Base-by-base conservation (phyloP, 2,888 invertebrate species). In the Hoplodrina blanda region DNA sequence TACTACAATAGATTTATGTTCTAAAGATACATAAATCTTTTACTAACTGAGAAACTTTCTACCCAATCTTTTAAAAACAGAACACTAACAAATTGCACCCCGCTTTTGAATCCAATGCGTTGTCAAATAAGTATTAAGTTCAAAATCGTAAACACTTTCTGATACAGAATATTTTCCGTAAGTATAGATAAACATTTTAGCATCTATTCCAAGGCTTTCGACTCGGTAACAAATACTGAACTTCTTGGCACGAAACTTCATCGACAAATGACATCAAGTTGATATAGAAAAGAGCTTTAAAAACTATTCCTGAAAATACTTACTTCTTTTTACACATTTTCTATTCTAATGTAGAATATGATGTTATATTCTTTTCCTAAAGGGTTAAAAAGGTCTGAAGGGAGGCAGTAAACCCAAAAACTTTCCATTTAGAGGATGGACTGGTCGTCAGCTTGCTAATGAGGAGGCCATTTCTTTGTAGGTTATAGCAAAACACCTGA, bases 91-190 rank as follows among this genome's bases (percentile, higher is more conserved):
- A 68, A 57, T 76, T 68, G 55, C 41, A 41, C 4, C 19, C 37
- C 50, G 73, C 37, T 19, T 55, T 61, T 76, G 50, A 52, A 67
- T 61, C n/a, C 37, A 61, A 56, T 61, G 59, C 55, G 50, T 73
- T 75, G 76, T 61, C 60, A 68, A 76, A 75, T 73, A 73, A 69
- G 20, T 75, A 75, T 52, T 49, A 68, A 76, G 69, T 74, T 74
- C n/a, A 19, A 74, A 69, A 69, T 76, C 76, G 69, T 74, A 76
- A 73, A 69, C 49, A 74, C 49, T 62, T 62, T 76, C 62, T 76
- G 53, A 62, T 69, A 69, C 30, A 67, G 49, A 78, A 72, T 62
- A 61, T 78, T 67, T 76, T 61, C 55, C 56, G 30, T 77, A 46
- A 46, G 46, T 46, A 46, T 33, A 65, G 50, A 68, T 78, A 66